Conservation (phyloP, 2,113 vertebrate genomes). For the Microcebus jonahi region DNA sequence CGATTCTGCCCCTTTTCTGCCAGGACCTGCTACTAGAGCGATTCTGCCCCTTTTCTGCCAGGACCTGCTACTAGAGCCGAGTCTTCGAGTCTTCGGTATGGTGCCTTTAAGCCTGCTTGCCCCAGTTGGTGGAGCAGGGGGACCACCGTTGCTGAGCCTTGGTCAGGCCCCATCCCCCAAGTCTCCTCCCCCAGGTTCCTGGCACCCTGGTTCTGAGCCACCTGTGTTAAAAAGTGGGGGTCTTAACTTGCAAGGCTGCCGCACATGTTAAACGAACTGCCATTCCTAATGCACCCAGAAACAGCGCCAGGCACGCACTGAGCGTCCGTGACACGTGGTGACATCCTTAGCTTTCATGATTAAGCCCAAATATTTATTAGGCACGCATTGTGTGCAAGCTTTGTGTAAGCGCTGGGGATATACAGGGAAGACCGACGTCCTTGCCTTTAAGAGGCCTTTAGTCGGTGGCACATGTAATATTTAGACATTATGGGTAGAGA, state of each 20-base stretch:
- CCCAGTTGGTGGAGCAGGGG: background rate
- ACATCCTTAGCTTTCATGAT: background rate
- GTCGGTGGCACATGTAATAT: accelerated
- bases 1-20: background rate
- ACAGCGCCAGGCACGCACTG: background rate
- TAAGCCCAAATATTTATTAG: background rate
- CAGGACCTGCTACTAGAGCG: background rate
- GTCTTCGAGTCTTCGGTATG: too few relatives aligned
- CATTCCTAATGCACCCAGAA: background rate
- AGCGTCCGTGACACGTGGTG: background rate
- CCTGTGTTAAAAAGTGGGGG: background rate
- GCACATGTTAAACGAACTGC: background rate
- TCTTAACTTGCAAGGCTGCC: background rate
- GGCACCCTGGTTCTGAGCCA: too few relatives aligned
- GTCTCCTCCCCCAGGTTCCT: background rate
- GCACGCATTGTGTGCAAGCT: background rate
- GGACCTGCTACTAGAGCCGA: background rate
- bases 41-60: background rate
- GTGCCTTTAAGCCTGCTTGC: background rate
- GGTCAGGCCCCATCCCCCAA: background rate
- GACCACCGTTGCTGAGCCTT: too few relatives aligned
- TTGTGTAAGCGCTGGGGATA: background rate
- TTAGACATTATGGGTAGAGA: background rate
- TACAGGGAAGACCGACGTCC: accelerated
- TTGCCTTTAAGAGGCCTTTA: background rate